Evolutionary conservation across 2,113 vertebrate species (phyloP), one percentile per base, ranked within the genome.

Genomic region (Amphiprion percula): DNA sequence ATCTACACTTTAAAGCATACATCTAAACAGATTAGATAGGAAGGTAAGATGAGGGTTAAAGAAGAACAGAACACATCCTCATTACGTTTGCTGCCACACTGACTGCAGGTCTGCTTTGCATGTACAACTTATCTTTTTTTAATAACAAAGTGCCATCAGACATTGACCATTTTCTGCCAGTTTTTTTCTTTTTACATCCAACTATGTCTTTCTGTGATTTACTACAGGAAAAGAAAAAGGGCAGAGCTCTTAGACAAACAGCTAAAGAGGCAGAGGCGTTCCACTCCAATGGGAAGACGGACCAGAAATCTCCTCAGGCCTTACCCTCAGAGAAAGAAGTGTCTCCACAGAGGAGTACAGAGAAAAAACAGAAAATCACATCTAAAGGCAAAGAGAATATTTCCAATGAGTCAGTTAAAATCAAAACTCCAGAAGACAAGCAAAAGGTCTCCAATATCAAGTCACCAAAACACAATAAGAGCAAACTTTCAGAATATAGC

Each of bases 341-440:
- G 55, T 61, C 61, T 69, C 52, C 14, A 39, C n/a, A 41, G 15
- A 80, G 60, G 37, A 78, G 64, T 10, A 54, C 19, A 11, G 64
- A 75, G 30, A 85, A 73, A 47, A 81, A 66, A 10, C 64, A 64
- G 12, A 79, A 80, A 47, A 61, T 64, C 11, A 66, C 54, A 23
- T 63, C 74, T 21, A 77, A 88, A 59, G 80, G 82, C 50, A 87
- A 89, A 64, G 87, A 91, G 66, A 89, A 81, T 24, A 62, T 83
- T 41, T 58, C 80, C 2, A 70, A 73, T 4, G 39, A 59, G 30
- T 24, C 26, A 17, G 33, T 2, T 21, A 66, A 72, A 56, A 64
- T 46, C 4, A 52, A 33, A 84, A 21, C 33, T 26, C 44, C 49
- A 41, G 47, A 52, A 55, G 39, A 37, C 1, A 52, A 10, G 47